Evolutionary conservation across 2,888 invertebrate genomes (phyloP).

Genomic region (Cryptus viduatorius): DNA sequence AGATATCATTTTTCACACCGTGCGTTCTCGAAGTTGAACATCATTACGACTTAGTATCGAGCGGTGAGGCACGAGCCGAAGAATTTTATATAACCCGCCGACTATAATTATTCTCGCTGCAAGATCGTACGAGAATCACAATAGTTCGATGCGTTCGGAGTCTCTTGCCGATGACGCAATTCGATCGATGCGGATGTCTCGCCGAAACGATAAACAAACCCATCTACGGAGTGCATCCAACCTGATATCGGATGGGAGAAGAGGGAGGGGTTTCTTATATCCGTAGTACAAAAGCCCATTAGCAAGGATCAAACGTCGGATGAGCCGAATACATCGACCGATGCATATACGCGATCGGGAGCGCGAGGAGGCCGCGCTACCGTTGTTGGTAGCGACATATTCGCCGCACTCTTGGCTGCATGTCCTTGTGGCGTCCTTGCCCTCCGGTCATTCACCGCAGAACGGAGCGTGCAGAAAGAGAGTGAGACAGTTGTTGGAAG

Average conservation of each 20-base stretch:
- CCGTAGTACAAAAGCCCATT: background rate
- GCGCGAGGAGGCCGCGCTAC: slow-evolving; percentile 17
- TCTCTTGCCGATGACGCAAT: slow-evolving; percentile 20
- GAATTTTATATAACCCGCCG: background rate
- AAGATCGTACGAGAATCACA: background rate
- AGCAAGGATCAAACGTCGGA: slow-evolving; percentile 8
- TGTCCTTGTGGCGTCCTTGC: slow-evolving; percentile 84
- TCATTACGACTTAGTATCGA: background rate
- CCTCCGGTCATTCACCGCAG: slow-evolving; percentile 82
- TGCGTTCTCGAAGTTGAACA: background rate
- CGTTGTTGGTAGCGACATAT: slow-evolving; percentile 51
- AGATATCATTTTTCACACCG: slow-evolving; percentile 10
- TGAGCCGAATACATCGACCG: background rate
- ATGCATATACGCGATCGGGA: slow-evolving; percentile 15
- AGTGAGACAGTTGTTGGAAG: slow-evolving; percentile 8
- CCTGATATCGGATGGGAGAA: too few relatives aligned
- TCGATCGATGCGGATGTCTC: slow-evolving; percentile 28
- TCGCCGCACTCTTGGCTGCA: slow-evolving; percentile 67
- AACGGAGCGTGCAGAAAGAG: slow-evolving; percentile 60
- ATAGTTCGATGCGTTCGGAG: background rate
- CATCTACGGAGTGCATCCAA: background rate
- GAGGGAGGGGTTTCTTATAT: too few relatives aligned
- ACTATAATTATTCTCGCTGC: background rate
- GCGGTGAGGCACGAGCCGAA: slow-evolving; percentile 1
- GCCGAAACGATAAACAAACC: slow-evolving; percentile 17